These are phyloP conservation scores for Acanthosepion esculentum DNA, from an alignment of 2,888 invertebrate species.

Conservation along the genomic window DNA sequence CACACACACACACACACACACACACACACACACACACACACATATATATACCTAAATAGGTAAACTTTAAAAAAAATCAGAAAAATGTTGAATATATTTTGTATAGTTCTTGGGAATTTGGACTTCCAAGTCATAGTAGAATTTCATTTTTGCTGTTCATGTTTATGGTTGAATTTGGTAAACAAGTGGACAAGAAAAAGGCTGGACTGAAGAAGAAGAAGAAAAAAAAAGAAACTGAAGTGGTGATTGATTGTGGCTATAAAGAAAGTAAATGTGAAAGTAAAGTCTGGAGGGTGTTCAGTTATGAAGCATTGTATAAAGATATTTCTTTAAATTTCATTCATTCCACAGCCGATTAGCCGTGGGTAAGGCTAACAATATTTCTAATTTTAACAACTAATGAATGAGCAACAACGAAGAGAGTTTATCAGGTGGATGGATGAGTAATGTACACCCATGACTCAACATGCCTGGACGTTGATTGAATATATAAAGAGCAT, in stretches of 20 bases:
- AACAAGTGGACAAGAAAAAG: not conserved
- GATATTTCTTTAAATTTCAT: not conserved
- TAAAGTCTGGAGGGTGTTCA: not conserved
- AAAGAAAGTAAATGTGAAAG: not conserved
- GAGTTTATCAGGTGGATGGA: conserved; percentile 11
- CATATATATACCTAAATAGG: no score
- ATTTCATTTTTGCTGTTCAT: not conserved
- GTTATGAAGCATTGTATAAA: conserved; percentile 9
- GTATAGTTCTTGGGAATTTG: not conserved
- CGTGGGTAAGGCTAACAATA: conserved; percentile 33
- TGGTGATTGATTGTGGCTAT: not conserved
- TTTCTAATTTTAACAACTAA: conserved; percentile 18
- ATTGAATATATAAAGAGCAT: not conserved
- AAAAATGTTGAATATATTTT: not conserved
- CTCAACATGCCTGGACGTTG: conserved; percentile 13
- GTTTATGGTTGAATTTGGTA: not conserved
- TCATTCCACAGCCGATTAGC: not conserved
- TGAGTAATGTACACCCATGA: not conserved
- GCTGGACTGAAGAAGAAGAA: not conserved
- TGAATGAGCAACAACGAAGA: conserved; percentile 5
- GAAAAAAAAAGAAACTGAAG: not conserved
- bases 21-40: no score
- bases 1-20: no score
- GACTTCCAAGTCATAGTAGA: not conserved
- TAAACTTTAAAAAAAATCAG: not conserved